Percentiles rank a stretch among this genome's conserved stretches.
Conservation (phyloP, 2,113 vertebrate genomes). For the Protobothrops flavoviridis region DNA sequence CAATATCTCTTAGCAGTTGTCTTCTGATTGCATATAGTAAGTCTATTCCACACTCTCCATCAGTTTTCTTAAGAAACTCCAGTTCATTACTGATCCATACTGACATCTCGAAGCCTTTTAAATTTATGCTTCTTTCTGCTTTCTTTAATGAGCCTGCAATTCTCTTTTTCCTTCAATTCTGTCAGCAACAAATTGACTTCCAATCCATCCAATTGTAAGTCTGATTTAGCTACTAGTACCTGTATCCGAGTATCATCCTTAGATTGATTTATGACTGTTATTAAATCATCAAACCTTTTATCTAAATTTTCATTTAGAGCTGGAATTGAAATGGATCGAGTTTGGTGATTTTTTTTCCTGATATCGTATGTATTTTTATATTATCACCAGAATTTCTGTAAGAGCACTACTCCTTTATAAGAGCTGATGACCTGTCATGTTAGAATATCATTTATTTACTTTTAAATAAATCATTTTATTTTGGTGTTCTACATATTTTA, state of each 20-base stretch:
- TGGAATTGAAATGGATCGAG: not conserved
- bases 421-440: not conserved
- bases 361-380: not conserved
- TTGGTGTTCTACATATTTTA: not conserved
- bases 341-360: not conserved
- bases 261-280: not conserved
- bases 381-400: not conserved
- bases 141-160: not conserved
- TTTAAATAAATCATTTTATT: too few relatives aligned
- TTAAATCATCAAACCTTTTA: not conserved
- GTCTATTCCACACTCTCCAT: not conserved
- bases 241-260: not conserved
- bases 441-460: not conserved
- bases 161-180: not conserved
- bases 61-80: not conserved
- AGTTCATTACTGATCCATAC: not conserved
- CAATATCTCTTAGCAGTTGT: not conserved
- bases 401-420: not conserved
- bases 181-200: not conserved
- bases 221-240: not conserved
- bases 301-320: not conserved
- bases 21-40: not conserved
- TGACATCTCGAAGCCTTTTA: not conserved
- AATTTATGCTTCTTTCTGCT: not conserved
- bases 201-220: not conserved